A percentile compares a stretch with the other conserved stretches of the same genome.
Conservation (phyloP, 2,888 invertebrate genomes). For the Xestia c-nigrum region DNA sequence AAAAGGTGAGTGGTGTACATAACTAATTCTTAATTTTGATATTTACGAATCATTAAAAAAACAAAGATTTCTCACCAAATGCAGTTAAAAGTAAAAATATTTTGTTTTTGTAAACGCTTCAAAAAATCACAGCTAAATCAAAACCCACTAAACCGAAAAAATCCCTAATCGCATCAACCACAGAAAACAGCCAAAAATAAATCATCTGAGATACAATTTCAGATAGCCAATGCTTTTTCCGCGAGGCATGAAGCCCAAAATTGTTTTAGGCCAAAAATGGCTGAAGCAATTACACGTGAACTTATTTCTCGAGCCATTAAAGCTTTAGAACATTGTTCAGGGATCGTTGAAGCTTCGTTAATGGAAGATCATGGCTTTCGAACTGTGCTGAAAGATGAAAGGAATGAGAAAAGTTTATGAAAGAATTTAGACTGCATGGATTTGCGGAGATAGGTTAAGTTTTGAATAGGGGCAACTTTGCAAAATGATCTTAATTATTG, state of each 20-base stretch:
- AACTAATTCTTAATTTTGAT: too few relatives aligned
- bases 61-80: background rate
- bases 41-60: background rate
- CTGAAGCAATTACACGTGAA: slow-evolving; percentile 71
- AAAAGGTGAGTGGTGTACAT: too few relatives aligned
- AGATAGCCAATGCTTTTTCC: slow-evolving; percentile 54
- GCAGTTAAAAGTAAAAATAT: background rate
- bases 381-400: slow-evolving; percentile 52
- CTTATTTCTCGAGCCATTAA: slow-evolving; percentile 74
- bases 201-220: slow-evolving; percentile 59
- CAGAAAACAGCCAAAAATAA: slow-evolving; percentile 46
- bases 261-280: slow-evolving; percentile 58
- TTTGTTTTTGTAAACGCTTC: background rate
- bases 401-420: slow-evolving; percentile 59
- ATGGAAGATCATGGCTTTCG: slow-evolving; percentile 56
- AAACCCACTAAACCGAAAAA: slow-evolving; percentile 23
- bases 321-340: slow-evolving; percentile 67
- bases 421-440: slow-evolving; percentile 53
- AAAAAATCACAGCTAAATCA: slow-evolving; percentile 1
- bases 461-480: slow-evolving; percentile 1
- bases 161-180: slow-evolving; percentile 12
- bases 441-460: slow-evolving; percentile 36
- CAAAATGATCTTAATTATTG: background rate
- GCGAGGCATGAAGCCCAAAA: slow-evolving; percentile 49
- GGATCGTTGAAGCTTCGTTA: slow-evolving; percentile 65